Conservation (phyloP, 2,113 vertebrate species). For the Macrotus californicus region DNA sequence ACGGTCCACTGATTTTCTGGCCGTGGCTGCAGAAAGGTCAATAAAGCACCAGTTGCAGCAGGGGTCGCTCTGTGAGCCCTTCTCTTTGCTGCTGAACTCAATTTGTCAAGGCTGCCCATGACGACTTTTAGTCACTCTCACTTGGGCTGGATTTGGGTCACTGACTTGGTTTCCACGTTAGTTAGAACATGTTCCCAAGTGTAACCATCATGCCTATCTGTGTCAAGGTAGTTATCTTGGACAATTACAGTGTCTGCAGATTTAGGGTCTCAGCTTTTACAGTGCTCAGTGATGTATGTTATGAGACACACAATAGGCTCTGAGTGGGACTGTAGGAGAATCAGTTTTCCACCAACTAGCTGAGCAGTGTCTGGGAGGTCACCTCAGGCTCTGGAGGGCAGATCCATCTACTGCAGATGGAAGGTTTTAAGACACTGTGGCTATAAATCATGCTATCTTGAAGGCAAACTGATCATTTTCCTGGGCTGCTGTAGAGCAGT, state of each 20-base stretch:
- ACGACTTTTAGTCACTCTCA: not conserved
- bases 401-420: not conserved
- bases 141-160: not conserved
- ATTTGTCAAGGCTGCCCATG: not conserved
- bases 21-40: not conserved
- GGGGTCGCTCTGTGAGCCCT: not conserved
- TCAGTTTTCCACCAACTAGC: not conserved
- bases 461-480: not conserved
- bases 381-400: not conserved
- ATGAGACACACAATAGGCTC: not conserved
- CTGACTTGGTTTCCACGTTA: not conserved
- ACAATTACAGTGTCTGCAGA: not conserved
- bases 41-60: not conserved
- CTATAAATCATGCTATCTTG: not conserved
- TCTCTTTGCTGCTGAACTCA: not conserved
- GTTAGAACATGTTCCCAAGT: not conserved
- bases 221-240: not conserved
- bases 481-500: not conserved
- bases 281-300: not conserved
- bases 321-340: not conserved
- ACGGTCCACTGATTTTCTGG: conserved; percentile 20
- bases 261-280: not conserved
- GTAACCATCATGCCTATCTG: not conserved
- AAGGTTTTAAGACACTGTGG: not conserved
- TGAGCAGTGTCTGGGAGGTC: not conserved